Base-by-base conservation (phyloP, 2,797 vertebrate species). In the Lithobates pipiens region DNA sequence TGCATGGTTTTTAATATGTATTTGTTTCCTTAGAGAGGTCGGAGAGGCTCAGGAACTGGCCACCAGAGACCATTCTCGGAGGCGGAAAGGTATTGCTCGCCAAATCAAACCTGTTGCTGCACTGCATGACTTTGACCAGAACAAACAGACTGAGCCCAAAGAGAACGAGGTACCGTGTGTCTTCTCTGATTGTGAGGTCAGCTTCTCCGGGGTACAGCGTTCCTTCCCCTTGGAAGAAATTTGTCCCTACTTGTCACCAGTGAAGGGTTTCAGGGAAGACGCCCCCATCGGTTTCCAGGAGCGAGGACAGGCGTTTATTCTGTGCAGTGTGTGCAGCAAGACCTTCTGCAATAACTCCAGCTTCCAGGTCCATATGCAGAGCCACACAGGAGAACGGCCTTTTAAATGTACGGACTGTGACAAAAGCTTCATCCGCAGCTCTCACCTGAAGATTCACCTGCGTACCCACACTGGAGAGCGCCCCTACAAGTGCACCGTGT, bases 281-380 rank as follows among this genome's bases (percentile, higher is more conserved):
- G 23, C 69, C 9, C 69, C 76, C 1, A 68, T 85, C 39, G 69
- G 72, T 46, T 76, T 85, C 44, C 84, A 81, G 16, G 77, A 85
- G 44, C 13, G 50, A 3, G 84, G 84, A 10, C 84, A 85, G 77
- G 57, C 77, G 0, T 44, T 85, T 27, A 76, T 81, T 3, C 44
- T 89, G 88, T 95, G 95, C 89, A 90, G 85, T 70, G 77, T 95
- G 36, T 96, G 95, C 81, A 93, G 89, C 1, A 89, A 83, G 25
- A 85, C 80, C 16, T 88, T 89, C 82, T 86, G 82, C 80, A 89
- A 89, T 5, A 90, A 89, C 21, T 89, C 83, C 61, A 88, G 89
- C 5, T 88, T 88, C 54, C 83, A 87, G 63, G 78, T 80, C 39
- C 95, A 96, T 86, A 94, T 94, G 67, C 92, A 94, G 10, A 86